Base-by-base conservation (phyloP, 2,797 vertebrate species). In the Miichthys miiuy region DNA sequence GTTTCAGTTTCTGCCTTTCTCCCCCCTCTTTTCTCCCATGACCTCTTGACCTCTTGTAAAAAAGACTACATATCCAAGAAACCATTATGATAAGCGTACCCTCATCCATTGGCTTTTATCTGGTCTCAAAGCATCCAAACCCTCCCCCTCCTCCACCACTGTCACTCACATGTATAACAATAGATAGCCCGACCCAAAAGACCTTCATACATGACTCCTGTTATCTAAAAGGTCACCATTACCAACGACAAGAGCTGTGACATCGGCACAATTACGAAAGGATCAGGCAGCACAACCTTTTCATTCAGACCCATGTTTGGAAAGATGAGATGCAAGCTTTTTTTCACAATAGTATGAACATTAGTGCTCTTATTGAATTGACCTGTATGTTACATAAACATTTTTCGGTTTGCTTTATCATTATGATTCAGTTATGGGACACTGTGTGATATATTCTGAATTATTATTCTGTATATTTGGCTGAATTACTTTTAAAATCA, bases 171-270 rank as follows among this genome's bases (percentile, higher is more conserved):
- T 77, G 68, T 70, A 78, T 71, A 88, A 88, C 90, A 89, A 89
- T 86, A 87, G 83, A 88, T 61, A 68, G 42, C 30, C 47, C 0
- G 6, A 56, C 68, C 81, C 83, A 78, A 83, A 79, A 87, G 85
- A 75, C 77, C 88, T 84, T 79, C 84, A 86, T 72, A 87, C 54
- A 51, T 88, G 90, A 91, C 86, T 88, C 90, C 80, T 87, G 88
- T 87, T 88, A 88, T 90, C 85, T 81, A 17, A 90, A 87, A 87
- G 88, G 88, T 92, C 90, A 84, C 74, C 76, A 71, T 85, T 86
- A 83, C 65, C 64, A 79, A 58, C 73, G 65, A 48, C 34, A 58
- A 78, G 72, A 80, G 81, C 67, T 66, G 54, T 65, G 82, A 83
- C 84, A 83, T 85, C 66, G 34, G 64, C 82, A 77, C 70, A 86